Base-by-base conservation (phyloP, 2,797 vertebrate genomes). In the Ceyx erithaca region DNA sequence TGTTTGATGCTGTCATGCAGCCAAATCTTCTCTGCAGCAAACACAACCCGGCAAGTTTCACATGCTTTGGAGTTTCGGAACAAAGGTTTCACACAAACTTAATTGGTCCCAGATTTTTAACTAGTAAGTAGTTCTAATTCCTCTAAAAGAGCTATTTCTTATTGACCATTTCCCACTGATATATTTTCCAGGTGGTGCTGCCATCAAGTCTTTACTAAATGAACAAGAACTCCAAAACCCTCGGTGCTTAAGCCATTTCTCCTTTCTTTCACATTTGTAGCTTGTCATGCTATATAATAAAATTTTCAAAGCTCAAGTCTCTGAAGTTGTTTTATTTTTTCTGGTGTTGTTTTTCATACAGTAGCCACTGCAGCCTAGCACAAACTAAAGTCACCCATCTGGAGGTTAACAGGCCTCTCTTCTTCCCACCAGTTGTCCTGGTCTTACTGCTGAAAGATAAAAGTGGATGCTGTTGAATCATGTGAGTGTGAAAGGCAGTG, bases 91-190 rank as follows among this genome's bases (percentile, higher is more conserved):
- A 73, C 61, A 87, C 58, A 89, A 58, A 80, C 52, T 59, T 93
- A 91, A 96, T 93, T 81, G 30, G 48, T 5, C 19, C 49, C 94
- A 90, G 83, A 85, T 81, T 94, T 92, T 67, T 90, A 94, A 84
- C n/a, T 81, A 80, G 25, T 70, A 73, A 81, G 33, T 55, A 86
- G 33, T 54, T 58, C 40, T 13, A 91, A 79, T 2, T 20, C 20
- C 59, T 81, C 46, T 59, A 80, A 89, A 89, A 66, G 31, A 91
- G 12, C 52, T 80, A 62, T 82, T 75, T 83, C 49, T 68, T 55
- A 51, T 13, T 85, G 76, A 76, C 43, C 0, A 0, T 79, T 91
- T 92, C 30, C 23, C 52, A 46, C 13, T 31, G 30, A 73, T 85
- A 30, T 0, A 5, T 73, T 70, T 84, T 86, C 59, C 63, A 57